Evolutionary conservation across 2,888 invertebrate species (phyloP).

Genomic region (Elaeidobius kamerunicus): DNA sequence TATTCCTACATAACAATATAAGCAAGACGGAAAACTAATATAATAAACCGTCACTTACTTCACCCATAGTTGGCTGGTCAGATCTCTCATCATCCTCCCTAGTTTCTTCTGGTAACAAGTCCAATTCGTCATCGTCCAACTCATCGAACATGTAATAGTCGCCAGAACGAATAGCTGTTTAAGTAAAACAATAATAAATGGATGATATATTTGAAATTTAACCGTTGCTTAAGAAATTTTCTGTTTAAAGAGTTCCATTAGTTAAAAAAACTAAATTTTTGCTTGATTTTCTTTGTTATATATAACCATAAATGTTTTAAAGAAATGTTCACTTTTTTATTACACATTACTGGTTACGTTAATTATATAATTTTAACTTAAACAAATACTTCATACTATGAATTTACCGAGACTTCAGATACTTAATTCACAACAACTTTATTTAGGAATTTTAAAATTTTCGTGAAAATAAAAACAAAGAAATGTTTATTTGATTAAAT

Average conservation of each 20-base stretch:
- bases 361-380: too few relatives aligned
- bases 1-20: too few relatives aligned
- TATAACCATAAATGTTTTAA: too few relatives aligned
- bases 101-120: conserved; percentile 50
- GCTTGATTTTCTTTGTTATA: too few relatives aligned
- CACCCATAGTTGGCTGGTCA: conserved; percentile 40
- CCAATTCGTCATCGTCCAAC: conserved; percentile 73
- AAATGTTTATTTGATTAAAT: neutral
- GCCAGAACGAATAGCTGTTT: conserved; percentile 91
- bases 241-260: too few relatives aligned
- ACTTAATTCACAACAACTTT: too few relatives aligned
- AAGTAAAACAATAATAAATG: conserved; percentile 1
- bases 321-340: too few relatives aligned
- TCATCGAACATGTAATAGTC: conserved; percentile 99
- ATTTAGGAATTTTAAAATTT: too few relatives aligned
- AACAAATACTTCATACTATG: too few relatives aligned
- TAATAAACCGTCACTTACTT: conserved; percentile 36
- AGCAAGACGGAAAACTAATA: neutral
- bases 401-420: too few relatives aligned
- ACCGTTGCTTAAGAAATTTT: conserved; percentile 6
- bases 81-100: conserved; percentile 33
- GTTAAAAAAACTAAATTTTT: too few relatives aligned
- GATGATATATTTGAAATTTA: neutral
- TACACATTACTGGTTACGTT: too few relatives aligned
- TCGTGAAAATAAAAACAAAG: neutral